phyloP scores from a whole-genome alignment of 2,113 vertebrate species.

The Pelmatolapia mariae region DNA sequence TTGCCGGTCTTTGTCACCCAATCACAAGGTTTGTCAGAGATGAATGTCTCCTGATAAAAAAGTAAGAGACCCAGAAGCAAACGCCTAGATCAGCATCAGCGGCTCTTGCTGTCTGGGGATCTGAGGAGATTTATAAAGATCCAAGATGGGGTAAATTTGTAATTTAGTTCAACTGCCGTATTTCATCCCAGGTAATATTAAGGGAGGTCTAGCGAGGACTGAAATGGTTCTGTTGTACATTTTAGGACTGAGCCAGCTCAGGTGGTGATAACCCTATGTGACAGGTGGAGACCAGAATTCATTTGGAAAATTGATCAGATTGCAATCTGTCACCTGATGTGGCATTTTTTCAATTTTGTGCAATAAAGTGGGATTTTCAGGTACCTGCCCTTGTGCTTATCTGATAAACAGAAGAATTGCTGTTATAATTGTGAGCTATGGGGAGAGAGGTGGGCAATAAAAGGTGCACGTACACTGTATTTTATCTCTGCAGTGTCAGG shows the following conservation, averaged over 20 bases:
- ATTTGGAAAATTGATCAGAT: slow-evolving; percentile 44
- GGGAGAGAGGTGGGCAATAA: neutral
- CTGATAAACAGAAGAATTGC: neutral
- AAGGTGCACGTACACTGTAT: neutral
- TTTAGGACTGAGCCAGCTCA: slow-evolving; percentile 1
- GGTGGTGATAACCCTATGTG: slow-evolving; percentile 13
- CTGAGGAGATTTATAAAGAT: slow-evolving; percentile 2
- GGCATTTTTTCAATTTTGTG: slow-evolving; percentile 15
- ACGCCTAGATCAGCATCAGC: neutral
- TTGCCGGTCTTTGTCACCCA: neutral
- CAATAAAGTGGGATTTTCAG: slow-evolving; percentile 8
- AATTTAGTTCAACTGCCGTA: slow-evolving; percentile 8
- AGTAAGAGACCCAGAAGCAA: neutral
- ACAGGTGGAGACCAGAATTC: slow-evolving; percentile 29
- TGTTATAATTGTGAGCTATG: neutral
- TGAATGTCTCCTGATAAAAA: neutral
- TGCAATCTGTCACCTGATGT: slow-evolving; percentile 11
- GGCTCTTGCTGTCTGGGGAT: neutral
- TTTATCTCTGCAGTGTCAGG: neutral
- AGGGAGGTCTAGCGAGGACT: neutral
- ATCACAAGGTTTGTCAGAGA: slow-evolving; percentile 14
- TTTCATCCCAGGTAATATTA: slow-evolving; percentile 11
- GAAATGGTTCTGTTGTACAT: neutral
- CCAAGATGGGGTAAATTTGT: slow-evolving; percentile 1
- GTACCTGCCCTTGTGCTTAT: neutral